A percentile compares a stretch with the other conserved stretches of the same genome.
Evolutionary conservation across 64 coral and sea anemone genomes (phyloP).

Genomic region (Dendrophyllia cribrosa): DNA sequence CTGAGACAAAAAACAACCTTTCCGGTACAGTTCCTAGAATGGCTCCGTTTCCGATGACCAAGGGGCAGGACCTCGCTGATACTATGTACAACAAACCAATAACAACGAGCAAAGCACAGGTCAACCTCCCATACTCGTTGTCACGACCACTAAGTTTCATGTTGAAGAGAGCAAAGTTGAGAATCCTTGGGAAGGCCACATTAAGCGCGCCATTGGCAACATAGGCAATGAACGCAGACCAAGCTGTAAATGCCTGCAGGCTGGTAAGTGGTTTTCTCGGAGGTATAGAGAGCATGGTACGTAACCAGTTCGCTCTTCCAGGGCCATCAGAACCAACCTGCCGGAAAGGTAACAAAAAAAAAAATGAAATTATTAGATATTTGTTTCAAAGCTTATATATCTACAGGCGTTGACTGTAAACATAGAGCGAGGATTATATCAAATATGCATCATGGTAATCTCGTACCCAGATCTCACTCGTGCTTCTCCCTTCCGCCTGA

Average conservation of each 20-base stretch:
- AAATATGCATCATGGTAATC: too few relatives aligned
- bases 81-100: conserved; percentile 51
- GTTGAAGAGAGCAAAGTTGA: background rate
- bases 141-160: conserved; percentile 3
- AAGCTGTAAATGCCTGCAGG: background rate
- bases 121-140: background rate
- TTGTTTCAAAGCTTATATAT: background rate
- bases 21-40: conserved; percentile 44
- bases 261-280: background rate
- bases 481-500: too few relatives aligned
- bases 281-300: conserved; percentile 28
- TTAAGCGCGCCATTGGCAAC: background rate
- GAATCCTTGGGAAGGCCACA: background rate
- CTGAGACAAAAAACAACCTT: conserved; percentile 19
- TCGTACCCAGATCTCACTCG: too few relatives aligned
- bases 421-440: too few relatives aligned
- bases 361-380: background rate
- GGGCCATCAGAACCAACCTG: background rate
- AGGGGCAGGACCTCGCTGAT: background rate
- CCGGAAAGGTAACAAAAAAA: background rate
- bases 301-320: conserved; percentile 13
- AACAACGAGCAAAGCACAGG: background rate
- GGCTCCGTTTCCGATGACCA: conserved; percentile 2
- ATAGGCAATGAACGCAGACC: background rate
- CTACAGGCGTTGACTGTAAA: too few relatives aligned